phyloP scores from a whole-genome alignment of 2,888 invertebrate species.

The Cheilosia soror region DNA sequence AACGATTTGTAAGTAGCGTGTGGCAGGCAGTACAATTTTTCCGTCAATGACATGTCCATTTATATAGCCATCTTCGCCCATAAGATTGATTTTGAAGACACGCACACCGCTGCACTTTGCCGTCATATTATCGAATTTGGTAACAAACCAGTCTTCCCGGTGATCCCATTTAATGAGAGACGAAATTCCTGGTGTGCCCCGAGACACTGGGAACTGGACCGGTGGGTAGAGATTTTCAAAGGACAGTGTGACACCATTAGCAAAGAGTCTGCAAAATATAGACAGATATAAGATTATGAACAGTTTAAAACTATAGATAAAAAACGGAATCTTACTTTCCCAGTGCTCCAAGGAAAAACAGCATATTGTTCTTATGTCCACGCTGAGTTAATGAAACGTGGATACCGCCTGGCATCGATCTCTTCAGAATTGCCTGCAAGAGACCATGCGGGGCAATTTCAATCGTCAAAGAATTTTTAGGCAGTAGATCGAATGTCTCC shows the following conservation, averaged over 20 bases:
- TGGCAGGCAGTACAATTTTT: conserved; percentile 89
- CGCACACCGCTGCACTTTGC: conserved; percentile 89
- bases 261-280: conserved; percentile 89
- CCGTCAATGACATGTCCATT: conserved; percentile 96
- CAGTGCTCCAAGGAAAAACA: conserved; percentile 83
- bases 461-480: conserved; percentile 87
- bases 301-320: too few species aligned
- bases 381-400: conserved; percentile 87
- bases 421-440: conserved; percentile 87
- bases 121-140: conserved; percentile 88
- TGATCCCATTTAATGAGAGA: conserved; percentile 96
- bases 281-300: too few species aligned
- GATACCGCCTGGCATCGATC: conserved; percentile 85
- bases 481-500: conserved; percentile 87
- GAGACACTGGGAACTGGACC: conserved; percentile 92
- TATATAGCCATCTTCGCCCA: too few species aligned
- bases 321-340: conserved; percentile 85
- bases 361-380: conserved; percentile 84
- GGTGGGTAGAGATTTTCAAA: conserved; percentile 91
- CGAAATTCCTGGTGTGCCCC: conserved; percentile 93
- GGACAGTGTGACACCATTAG: conserved; percentile 90
- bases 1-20: conserved; percentile 90
- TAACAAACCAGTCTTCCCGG: conserved; percentile 90
- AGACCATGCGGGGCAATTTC: conserved; percentile 90
- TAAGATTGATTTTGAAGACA: conserved; percentile 86